These are phyloP conservation scores for Drosophila sechellia DNA, from an alignment of 1,140 invertebrate species.

Conservation along the genomic window DNA sequence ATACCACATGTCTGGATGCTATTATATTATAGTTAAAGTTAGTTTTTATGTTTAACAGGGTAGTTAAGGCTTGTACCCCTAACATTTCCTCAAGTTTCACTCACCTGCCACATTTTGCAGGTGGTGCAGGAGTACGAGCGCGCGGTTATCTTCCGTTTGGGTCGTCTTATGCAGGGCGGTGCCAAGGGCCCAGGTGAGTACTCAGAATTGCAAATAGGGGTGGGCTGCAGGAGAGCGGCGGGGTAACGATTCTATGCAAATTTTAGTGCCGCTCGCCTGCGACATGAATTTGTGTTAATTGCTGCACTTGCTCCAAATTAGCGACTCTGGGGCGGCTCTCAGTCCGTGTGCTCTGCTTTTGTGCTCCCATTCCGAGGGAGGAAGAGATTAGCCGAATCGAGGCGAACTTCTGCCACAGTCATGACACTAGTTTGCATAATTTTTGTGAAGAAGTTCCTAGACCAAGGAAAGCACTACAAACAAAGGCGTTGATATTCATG, in stretches of 20 bases:
- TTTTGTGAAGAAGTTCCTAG: neutral
- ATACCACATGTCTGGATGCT: no score
- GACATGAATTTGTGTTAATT: conserved; percentile 81
- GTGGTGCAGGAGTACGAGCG: conserved; percentile 96
- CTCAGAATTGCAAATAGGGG: conserved; percentile 3
- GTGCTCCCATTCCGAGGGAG: conserved; percentile 46
- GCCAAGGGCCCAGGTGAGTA: conserved; percentile 94
- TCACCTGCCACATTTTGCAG: conserved; percentile 85
- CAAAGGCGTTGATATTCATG: no score
- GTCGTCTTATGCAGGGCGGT: conserved; percentile 93
- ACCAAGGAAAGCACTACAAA: neutral
- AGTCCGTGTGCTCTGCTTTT: conserved; percentile 40
- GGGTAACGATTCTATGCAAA: conserved; percentile 71
- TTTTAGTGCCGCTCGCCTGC: conserved; percentile 63
- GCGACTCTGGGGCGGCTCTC: conserved; percentile 48
- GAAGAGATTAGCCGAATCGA: conserved; percentile 50
- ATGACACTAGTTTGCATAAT: conserved; percentile 21
- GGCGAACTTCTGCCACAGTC: conserved; percentile 37
- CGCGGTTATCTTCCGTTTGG: conserved; percentile 95
- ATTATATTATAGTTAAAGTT: no score
- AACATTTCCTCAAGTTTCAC: conserved; percentile 42
- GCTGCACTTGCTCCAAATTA: conserved; percentile 84
- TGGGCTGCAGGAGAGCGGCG: conserved; percentile 5
- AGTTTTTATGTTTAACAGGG: neutral
- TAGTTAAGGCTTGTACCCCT: conserved; percentile 10